Evolutionary conservation across 1,140 invertebrate species (phyloP).

Genomic region (Anoplolepis gracilipes): DNA sequence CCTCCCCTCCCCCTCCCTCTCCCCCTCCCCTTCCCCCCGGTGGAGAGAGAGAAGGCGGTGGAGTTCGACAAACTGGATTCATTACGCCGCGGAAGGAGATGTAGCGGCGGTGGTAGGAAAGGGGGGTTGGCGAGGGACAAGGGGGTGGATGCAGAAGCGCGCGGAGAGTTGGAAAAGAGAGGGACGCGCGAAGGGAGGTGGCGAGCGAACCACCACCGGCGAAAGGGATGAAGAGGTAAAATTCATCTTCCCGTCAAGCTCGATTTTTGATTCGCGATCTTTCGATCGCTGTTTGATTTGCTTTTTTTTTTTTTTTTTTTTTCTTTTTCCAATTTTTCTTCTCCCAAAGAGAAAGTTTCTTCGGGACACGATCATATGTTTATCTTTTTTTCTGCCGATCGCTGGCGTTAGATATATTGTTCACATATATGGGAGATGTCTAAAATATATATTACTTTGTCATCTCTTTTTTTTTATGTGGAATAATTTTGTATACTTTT

Average conservation of each 20-base stretch:
- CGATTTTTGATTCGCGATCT: slow-evolving; percentile 5
- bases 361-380: background rate
- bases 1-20: too few relatives aligned
- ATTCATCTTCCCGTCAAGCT: background rate
- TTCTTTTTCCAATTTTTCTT: too few relatives aligned
- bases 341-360: background rate
- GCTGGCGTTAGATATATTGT: too few relatives aligned
- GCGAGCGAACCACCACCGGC: slow-evolving; percentile 22
- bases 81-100: slow-evolving; percentile 35
- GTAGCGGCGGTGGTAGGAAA: background rate
- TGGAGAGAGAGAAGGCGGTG: slow-evolving; percentile 37
- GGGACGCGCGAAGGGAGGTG: background rate
- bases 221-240: slow-evolving; percentile 20
- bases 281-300: background rate
- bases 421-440: too few relatives aligned
- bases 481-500: too few relatives aligned
- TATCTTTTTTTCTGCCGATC: background rate
- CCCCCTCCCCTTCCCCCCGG: background rate
- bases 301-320: background rate
- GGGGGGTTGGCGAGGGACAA: too few relatives aligned
- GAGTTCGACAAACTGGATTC: slow-evolving; percentile 63
- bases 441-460: too few relatives aligned
- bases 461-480: too few relatives aligned
- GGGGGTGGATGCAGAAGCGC: background rate
- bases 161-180: background rate